Evolutionary conservation across 2,888 invertebrate genomes (phyloP).

Genomic region (Melanostoma mellinum): DNA sequence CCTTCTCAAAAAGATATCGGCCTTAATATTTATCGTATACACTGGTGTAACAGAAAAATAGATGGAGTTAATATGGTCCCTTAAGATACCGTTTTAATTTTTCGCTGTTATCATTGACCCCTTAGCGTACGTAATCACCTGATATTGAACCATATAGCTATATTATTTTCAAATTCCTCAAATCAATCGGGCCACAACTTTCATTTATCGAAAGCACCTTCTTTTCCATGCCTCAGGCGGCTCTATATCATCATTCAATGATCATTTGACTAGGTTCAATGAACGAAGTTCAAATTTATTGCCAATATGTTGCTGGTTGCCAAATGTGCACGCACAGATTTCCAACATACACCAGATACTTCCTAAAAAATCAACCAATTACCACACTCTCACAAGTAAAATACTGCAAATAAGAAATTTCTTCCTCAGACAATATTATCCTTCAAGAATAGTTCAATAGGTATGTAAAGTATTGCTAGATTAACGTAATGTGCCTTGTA

Average conservation of each 20-base stretch:
- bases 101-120: too few species aligned
- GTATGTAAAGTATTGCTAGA: constrained; percentile 45
- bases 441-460: constrained; percentile 5
- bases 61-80: too few species aligned
- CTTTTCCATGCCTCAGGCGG: not conserved
- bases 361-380: not conserved
- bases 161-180: too few species aligned
- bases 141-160: too few species aligned
- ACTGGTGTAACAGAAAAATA: too few species aligned
- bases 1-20: too few species aligned
- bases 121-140: too few species aligned
- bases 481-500: constrained; percentile 57
- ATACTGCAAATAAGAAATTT: constrained; percentile 50
- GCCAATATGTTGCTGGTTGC: constrained; percentile 35
- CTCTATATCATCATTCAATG: not conserved
- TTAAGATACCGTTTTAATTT: too few species aligned
- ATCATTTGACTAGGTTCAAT: constrained; percentile 30
- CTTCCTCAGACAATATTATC: constrained; percentile 44
- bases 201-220: not conserved
- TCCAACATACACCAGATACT: constrained; percentile 32
- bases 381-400: constrained; percentile 19
- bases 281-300: constrained; percentile 52
- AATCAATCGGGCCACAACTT: too few species aligned
- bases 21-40: too few species aligned
- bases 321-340: constrained; percentile 36